Evolutionary conservation across 2,888 invertebrate species (phyloP).

Genomic region (Melinopterus prodromus): DNA sequence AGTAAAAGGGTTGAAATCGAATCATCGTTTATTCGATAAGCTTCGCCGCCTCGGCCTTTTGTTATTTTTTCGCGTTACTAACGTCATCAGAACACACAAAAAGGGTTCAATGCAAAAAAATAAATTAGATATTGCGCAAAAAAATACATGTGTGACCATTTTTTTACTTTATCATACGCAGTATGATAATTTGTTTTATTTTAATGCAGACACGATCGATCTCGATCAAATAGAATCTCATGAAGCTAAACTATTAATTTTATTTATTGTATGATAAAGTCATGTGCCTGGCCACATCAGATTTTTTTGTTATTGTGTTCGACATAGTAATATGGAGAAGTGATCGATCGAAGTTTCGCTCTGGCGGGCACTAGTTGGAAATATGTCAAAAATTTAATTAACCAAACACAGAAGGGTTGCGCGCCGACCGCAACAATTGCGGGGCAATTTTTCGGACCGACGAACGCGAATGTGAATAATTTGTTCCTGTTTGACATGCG

Average conservation of each 20-base stretch:
- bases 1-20: background rate
- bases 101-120: background rate
- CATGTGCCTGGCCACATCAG: too few relatives aligned
- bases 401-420: background rate
- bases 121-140: background rate
- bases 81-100: background rate
- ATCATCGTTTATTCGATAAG: background rate
- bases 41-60: background rate
- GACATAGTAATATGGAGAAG: background rate
- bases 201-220: too few relatives aligned
- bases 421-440: background rate
- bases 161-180: too few relatives aligned
- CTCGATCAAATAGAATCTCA: too few relatives aligned
- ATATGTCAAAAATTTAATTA: slow-evolving; percentile 4
- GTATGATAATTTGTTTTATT: too few relatives aligned
- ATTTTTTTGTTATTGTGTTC: background rate
- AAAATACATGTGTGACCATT: background rate
- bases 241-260: too few relatives aligned
- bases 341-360: background rate
- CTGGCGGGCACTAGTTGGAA: background rate
- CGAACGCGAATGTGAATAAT: background rate
- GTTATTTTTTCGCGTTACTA: background rate
- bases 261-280: too few relatives aligned
- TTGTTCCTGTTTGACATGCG: background rate
- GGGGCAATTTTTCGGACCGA: background rate